Evolutionary conservation across 2,797 vertebrate genomes (phyloP), one percentile per base, ranked within the genome.

Genomic region (Propithecus perrieri): DNA sequence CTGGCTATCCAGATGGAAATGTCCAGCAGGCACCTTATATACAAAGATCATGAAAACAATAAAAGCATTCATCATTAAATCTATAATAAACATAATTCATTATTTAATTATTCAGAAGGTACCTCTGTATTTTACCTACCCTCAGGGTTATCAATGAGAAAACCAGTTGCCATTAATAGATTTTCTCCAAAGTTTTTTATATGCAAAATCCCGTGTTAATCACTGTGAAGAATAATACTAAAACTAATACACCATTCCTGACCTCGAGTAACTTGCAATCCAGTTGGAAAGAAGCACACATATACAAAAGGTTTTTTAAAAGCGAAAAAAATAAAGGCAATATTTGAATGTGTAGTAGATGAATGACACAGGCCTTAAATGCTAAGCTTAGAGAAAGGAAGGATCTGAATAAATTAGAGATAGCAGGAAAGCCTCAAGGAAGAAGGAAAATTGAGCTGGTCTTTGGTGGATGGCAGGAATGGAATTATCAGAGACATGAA

Each of bases 41-140:
- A 93, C 76, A 79, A 92, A 94, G 72, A 80, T 38, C 55, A 48
- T 72, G 59, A 85, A 86, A 85, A 35, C n/a, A 91, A 61, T 53
- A 48, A 86, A 87, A 79, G 5, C 2, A 78, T 22, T 92, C 22
- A 69, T 89, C 46, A 65, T 85, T 88, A 87, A 74, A 63, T 67
- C 18, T 55, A 14, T 76, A 81, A 65, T 50, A 75, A 71, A n/a
- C 41, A 74, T 72, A 91, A 93, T 59, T 75, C 10, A 91, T 53
- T 43, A 28, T 85, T 87, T 61, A 89, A 90, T 72, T 90, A 87
- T 81, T 93, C 10, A 71, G 72, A 88, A 90, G 48, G 1, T 50
- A 41, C 9, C 69, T 78, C 43, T 69, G 6, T 10, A 30, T 88
- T 94, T 93, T 90, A 78, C 35, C 38, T 78, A 5, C 24, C 13